phyloP scores from a whole-genome alignment of 1,140 invertebrate species.

The Bombyx mandarina region DNA sequence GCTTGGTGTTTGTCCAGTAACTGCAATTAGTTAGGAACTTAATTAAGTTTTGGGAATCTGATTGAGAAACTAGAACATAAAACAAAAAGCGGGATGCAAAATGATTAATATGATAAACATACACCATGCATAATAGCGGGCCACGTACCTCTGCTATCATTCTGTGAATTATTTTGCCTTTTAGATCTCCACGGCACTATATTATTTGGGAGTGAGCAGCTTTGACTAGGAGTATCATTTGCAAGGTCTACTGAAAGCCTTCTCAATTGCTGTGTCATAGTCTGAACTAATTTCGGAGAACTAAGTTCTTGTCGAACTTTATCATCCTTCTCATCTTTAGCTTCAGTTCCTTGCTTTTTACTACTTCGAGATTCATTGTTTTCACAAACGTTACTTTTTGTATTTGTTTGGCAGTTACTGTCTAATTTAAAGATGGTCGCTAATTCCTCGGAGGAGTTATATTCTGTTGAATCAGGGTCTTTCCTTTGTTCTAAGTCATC shows the following conservation, averaged over 20 bases:
- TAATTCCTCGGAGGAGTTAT: slow-evolving; percentile 75
- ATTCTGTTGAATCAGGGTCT: slow-evolving; percentile 70
- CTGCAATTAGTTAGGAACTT: too few species aligned
- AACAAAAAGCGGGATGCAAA: slow-evolving; percentile 45
- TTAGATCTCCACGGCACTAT: slow-evolving; percentile 56
- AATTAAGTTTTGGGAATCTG: too few species aligned
- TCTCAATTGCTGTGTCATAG: slow-evolving; percentile 61
- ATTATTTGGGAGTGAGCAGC: slow-evolving; percentile 51
- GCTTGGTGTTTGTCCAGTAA: too few species aligned
- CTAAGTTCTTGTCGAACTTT: slow-evolving; percentile 47
- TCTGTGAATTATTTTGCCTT: slow-evolving; percentile 58
- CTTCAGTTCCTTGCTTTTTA: slow-evolving; percentile 16
- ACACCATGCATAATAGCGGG: slow-evolving; percentile 64
- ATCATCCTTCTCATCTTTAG: slow-evolving; percentile 26
- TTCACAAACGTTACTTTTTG: too few species aligned
- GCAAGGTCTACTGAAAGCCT: slow-evolving; percentile 55
- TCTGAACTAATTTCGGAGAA: slow-evolving; percentile 64
- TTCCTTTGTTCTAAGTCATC: slow-evolving; percentile 53
- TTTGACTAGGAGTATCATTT: slow-evolving; percentile 46
- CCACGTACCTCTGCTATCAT: slow-evolving; percentile 61
- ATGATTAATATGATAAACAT: slow-evolving; percentile 62
- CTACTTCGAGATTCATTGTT: slow-evolving; percentile 22
- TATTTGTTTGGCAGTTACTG: slow-evolving; percentile 6
- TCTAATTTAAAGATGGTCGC: slow-evolving; percentile 72
- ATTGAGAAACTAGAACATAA: too few species aligned